Evolutionary conservation across 2,797 vertebrate genomes (phyloP), one percentile per base, ranked within the genome.

Genomic region (Otolemur crassicaudatus): DNA sequence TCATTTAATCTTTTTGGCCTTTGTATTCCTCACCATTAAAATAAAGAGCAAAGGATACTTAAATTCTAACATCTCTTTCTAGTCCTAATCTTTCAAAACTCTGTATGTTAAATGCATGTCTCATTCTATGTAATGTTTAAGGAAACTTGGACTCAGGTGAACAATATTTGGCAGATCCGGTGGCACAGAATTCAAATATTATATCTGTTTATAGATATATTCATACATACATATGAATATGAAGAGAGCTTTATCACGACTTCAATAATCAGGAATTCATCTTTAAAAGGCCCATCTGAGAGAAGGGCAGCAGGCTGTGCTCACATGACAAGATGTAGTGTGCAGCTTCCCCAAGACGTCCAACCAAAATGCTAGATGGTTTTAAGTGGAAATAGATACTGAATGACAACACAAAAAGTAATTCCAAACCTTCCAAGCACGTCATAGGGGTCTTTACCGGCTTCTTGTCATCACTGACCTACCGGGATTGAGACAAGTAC

Each of bases 401-500:
- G n/a, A 70, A 93, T 53, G 79, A 81, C 85, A 53, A 20, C 20
- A 17, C 20, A 94, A 25, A 96, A 95, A 87, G 63, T 92, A 84
- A 84, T 95, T 90, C 97, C 94, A 69, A 73, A 1, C 83, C 94
- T 93, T 12, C 46, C 65, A 43, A 11, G 91, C 79, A 70, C 60
- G 87, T 90, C 46, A 83, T 22, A 0, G 86, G 80, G 58, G 60
- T 80, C 93, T 87, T 20, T 88, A 94, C 73, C 97, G 96, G 93
- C 37, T 96, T 97, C 61, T 84, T 97, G 94, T 94, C 97, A 84
- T 94, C 84, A 3, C 83, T 96, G 43, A 91, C 88, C 76, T 87
- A 89, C 87, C 31, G 70, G 81, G 87, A 96, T 94, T 95, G 96
- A 92, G 97, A 96, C 90, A 63, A 56, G n/a, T 96, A 91, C 95